These are phyloP conservation scores for Xylophagus ater DNA, from an alignment of 2,888 invertebrate genomes.

Conservation along the genomic window DNA sequence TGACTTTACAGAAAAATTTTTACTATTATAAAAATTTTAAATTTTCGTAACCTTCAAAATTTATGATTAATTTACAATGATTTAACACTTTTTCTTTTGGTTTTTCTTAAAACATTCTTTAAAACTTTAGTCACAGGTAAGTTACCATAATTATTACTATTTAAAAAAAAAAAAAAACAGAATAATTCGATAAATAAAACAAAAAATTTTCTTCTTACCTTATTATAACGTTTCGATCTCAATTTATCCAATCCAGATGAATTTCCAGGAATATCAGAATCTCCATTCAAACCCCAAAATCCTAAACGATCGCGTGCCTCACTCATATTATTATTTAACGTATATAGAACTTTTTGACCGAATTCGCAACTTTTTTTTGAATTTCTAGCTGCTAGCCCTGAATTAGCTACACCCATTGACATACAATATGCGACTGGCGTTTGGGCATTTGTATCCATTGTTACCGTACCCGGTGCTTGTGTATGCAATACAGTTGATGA, in stretches of 20 bases:
- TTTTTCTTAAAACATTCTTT: background rate
- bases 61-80: background rate
- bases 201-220: slow-evolving; percentile 27
- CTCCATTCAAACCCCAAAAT: slow-evolving; percentile 29
- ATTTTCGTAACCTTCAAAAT: too few relatives aligned
- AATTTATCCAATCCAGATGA: slow-evolving; percentile 33
- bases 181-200: slow-evolving; percentile 9
- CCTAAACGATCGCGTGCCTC: slow-evolving; percentile 30
- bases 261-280: slow-evolving; percentile 30
- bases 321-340: slow-evolving; percentile 14
- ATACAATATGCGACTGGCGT: slow-evolving; percentile 35
- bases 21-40: too few relatives aligned
- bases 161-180: background rate
- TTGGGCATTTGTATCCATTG: slow-evolving; percentile 15
- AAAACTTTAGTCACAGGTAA: too few relatives aligned
- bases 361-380: slow-evolving; percentile 1
- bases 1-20: too few relatives aligned
- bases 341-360: background rate
- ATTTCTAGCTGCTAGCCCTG: slow-evolving; percentile 16
- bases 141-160: too few relatives aligned
- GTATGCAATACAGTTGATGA: background rate
- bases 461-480: slow-evolving; percentile 16
- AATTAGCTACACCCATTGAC: slow-evolving; percentile 30
- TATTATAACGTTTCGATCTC: slow-evolving; percentile 29
- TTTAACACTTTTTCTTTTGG: slow-evolving; percentile 1